Percentiles rank a stretch among this genome's conserved stretches.
phyloP scores from a whole-genome alignment of 2,888 invertebrate genomes.

The Tetragonula carbonaria region DNA sequence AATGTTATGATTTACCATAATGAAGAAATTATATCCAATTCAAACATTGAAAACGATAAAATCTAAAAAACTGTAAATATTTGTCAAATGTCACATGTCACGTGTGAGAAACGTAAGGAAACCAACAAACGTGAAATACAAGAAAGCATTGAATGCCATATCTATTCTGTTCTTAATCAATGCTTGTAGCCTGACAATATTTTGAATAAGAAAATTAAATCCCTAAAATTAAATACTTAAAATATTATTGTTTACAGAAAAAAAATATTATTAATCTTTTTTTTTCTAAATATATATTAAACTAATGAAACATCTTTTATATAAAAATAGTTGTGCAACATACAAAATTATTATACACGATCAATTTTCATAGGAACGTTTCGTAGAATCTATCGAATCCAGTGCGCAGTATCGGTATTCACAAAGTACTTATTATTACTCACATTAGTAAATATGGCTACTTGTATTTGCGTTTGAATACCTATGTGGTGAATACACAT shows the following conservation, averaged over 20 bases:
- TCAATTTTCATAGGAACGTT: slow-evolving; percentile 5
- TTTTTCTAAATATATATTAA: neutral
- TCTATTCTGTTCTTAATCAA: too few relatives aligned
- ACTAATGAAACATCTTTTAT: neutral
- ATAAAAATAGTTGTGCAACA: neutral
- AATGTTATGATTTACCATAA: too few relatives aligned
- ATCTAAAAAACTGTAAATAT: too few relatives aligned
- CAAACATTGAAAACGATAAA: too few relatives aligned
- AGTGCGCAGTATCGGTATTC: neutral
- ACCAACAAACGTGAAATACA: too few relatives aligned
- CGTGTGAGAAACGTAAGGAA: too few relatives aligned
- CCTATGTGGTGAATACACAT: neutral
- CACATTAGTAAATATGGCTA: slow-evolving; percentile 10
- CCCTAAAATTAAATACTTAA: neutral
- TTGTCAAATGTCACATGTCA: too few relatives aligned
- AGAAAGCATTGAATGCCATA: too few relatives aligned
- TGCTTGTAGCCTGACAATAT: too few relatives aligned
- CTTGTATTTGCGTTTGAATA: neutral
- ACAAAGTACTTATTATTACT: too few relatives aligned
- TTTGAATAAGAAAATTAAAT: neutral
- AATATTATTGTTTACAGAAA: neutral
- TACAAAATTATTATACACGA: neutral
- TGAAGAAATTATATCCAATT: too few relatives aligned
- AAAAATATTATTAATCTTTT: neutral
- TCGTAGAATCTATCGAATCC: neutral